phyloP scores from a whole-genome alignment of 2,113 vertebrate species.

The Cheilinus undulatus region DNA sequence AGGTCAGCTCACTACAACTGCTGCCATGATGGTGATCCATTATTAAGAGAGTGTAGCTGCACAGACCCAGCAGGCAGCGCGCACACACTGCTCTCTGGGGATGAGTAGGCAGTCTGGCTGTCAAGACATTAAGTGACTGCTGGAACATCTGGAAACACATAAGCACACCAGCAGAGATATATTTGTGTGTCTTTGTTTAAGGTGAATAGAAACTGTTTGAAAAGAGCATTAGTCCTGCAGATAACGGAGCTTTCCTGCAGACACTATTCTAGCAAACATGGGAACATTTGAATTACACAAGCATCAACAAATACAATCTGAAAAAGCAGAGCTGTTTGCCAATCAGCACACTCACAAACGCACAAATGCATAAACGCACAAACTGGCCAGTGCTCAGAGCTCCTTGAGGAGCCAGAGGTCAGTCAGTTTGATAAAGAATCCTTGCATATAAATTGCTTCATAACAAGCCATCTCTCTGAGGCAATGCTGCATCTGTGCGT shows the following conservation, averaged over 20 bases:
- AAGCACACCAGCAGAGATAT: background rate
- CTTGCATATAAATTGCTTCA: constrained; percentile 82
- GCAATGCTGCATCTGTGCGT: constrained; percentile 17
- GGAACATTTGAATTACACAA: constrained; percentile 6
- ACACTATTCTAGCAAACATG: background rate
- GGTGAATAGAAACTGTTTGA: constrained; percentile 10
- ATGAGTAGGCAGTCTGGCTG: constrained; percentile 50
- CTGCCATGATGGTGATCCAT: constrained; percentile 62
- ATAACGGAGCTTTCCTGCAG: background rate
- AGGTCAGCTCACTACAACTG: constrained; percentile 46
- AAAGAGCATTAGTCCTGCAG: background rate
- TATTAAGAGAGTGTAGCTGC: constrained; percentile 65
- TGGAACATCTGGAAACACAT: constrained; percentile 47
- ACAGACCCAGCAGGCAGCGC: constrained; percentile 22
- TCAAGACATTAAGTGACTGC: constrained; percentile 44
- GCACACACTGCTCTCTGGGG: constrained; percentile 13
- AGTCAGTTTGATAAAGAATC: constrained; percentile 76
- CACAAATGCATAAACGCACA: constrained; percentile 5
- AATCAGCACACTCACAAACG: constrained; percentile 2
- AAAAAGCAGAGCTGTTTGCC: constrained; percentile 21
- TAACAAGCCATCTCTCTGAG: constrained; percentile 71
- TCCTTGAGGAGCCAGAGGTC: constrained; percentile 71
- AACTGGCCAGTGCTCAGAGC: constrained; percentile 21
- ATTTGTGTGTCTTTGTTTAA: background rate
- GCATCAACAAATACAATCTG: constrained; percentile 19